A percentile compares a stretch with the other conserved stretches of the same genome.
Evolutionary conservation across 2,797 vertebrate genomes (phyloP).

Genomic region (Coilia nasus): DNA sequence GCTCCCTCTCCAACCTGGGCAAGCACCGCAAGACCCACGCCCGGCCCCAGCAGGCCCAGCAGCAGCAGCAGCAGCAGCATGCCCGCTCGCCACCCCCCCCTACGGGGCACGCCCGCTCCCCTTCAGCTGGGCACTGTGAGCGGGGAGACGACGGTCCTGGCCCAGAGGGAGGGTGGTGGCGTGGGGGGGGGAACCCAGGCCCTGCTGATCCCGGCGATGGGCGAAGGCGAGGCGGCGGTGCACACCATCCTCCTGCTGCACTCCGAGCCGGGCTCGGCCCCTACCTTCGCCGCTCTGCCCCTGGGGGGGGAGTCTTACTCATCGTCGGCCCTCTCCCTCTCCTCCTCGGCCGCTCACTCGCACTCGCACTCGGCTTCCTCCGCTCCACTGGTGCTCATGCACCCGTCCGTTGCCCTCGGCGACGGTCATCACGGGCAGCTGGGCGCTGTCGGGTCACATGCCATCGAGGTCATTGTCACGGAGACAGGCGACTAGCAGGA

Average conservation of each 20-base stretch:
- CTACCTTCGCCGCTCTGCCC: background rate
- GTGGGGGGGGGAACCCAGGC: background rate
- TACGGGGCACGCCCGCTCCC: background rate
- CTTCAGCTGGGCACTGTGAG: background rate
- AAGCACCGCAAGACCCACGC: conserved; percentile 52
- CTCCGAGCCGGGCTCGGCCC: conserved; percentile 21
- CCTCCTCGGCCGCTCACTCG: conserved; percentile 65
- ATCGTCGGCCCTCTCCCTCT: background rate
- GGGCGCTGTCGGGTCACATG: conserved; percentile 39
- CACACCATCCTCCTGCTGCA: conserved; percentile 48
- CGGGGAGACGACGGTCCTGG: too few relatives aligned
- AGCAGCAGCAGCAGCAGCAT: too few relatives aligned
- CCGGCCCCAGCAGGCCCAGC: background rate
- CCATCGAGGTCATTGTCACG: conserved; percentile 46
- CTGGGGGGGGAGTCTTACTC: background rate
- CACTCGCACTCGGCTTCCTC: conserved; percentile 51
- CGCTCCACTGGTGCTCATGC: conserved; percentile 39
- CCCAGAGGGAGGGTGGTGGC: background rate
- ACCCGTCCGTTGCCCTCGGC: conserved; percentile 28
- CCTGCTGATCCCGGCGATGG: background rate
- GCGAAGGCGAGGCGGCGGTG: conserved; percentile 36
- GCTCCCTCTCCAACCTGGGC: conserved; percentile 65
- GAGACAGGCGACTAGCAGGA: conserved; percentile 37
- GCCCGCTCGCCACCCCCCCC: background rate
- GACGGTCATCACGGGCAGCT: conserved; percentile 29